Percentiles rank a stretch among this genome's conserved stretches.
Evolutionary conservation across 2,113 vertebrate genomes (phyloP).

Genomic region (Lepidothrix coronata): DNA sequence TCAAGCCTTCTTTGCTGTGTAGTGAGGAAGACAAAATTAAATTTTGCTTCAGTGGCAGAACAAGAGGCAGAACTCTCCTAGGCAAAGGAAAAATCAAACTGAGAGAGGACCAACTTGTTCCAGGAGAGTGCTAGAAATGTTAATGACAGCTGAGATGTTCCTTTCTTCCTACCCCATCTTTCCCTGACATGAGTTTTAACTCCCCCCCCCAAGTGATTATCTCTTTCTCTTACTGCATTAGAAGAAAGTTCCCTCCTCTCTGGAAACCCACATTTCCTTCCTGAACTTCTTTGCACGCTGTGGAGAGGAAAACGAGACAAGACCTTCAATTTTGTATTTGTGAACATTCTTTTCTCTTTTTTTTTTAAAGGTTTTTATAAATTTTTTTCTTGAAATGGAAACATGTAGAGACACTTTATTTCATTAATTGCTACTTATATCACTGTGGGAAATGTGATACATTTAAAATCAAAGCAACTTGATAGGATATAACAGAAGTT

Average conservation of each 20-base stretch:
- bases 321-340: background rate
- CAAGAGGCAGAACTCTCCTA: background rate
- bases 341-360: background rate
- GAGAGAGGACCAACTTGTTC: background rate
- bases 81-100: background rate
- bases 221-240: background rate
- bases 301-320: background rate
- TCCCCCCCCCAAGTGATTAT: background rate
- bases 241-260: background rate
- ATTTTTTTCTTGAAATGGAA: background rate
- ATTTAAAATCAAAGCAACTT: background rate
- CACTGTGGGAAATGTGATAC: background rate
- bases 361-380: background rate
- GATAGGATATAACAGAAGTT: background rate
- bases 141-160: background rate
- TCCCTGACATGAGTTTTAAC: background rate
- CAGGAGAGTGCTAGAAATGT: background rate
- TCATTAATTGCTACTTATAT: background rate
- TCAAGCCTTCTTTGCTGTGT: background rate
- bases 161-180: background rate
- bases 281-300: background rate
- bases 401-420: background rate
- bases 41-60: background rate
- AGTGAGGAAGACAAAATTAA: background rate
- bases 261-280: background rate